Conservation (phyloP, 2,888 invertebrate genomes). For the Opisthograptis luteolata region DNA sequence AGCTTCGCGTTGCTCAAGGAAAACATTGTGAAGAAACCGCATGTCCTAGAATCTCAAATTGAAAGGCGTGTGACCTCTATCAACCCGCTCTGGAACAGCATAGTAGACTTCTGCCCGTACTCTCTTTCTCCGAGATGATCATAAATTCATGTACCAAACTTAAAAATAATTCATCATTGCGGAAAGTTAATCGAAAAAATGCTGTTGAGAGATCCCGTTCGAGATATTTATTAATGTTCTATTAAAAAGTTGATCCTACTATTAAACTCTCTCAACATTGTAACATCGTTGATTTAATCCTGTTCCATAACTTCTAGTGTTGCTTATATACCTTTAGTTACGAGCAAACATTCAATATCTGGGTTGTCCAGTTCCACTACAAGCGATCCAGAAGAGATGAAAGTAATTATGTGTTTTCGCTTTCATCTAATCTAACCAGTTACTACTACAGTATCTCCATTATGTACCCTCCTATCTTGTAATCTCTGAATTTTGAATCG, state of each 20-base stretch:
- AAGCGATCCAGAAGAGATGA: constrained; percentile 60
- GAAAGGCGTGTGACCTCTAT: no score
- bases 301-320: constrained; percentile 18
- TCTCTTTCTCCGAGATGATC: no score
- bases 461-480: constrained; percentile 33
- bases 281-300: constrained; percentile 21
- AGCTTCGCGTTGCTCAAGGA: no score
- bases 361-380: constrained; percentile 54
- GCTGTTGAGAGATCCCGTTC: no score
- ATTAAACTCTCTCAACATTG: constrained; percentile 10
- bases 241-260: not conserved
- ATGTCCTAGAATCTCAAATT: no score
- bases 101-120: no score
- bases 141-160: no score
- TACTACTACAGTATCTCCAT: constrained; percentile 35
- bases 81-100: no score
- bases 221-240: not conserved
- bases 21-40: no score
- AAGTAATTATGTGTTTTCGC: constrained; percentile 74
- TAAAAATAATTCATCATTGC: no score
- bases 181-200: no score
- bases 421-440: constrained; percentile 66
- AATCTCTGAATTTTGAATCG: not conserved
- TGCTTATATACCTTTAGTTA: constrained; percentile 29
- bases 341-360: constrained; percentile 45